Evolutionary conservation across 1,140 invertebrate genomes (phyloP).

Genomic region (Brachionus manjavacas): DNA sequence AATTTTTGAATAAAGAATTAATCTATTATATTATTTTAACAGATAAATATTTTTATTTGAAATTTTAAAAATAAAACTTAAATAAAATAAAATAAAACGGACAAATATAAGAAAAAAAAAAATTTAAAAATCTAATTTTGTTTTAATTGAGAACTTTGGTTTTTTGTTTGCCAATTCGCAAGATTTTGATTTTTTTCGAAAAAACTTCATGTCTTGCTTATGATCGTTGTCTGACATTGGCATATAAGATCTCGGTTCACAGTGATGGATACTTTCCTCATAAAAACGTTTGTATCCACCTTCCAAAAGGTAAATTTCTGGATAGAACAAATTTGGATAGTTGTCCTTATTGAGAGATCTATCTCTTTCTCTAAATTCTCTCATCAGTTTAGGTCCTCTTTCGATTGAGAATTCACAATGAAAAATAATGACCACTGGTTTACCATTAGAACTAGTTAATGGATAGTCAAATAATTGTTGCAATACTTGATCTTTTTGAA

Average conservation of each 20-base stretch:
- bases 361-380: constrained; percentile 70
- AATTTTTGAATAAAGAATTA: no score
- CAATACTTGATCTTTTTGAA: constrained; percentile 69
- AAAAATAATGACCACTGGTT: constrained; percentile 78
- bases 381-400: constrained; percentile 74
- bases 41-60: not conserved
- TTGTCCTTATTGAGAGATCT: constrained; percentile 71
- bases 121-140: not conserved
- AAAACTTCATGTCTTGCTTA: constrained; percentile 28
- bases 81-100: not conserved
- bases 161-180: not conserved
- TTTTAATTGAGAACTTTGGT: not conserved
- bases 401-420: constrained; percentile 97
- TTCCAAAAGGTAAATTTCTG: constrained; percentile 87
- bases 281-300: constrained; percentile 90
- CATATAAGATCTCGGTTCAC: not conserved
- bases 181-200: constrained; percentile 18
- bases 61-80: not conserved
- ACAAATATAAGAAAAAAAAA: not conserved
- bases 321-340: constrained; percentile 83
- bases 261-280: constrained; percentile 51
- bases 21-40: no score
- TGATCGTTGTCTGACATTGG: constrained; percentile 17
- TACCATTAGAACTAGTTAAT: constrained; percentile 49
- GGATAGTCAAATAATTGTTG: constrained; percentile 59